Conservation (phyloP, 2,113 vertebrate genomes). For the Prunella himalayana region DNA sequence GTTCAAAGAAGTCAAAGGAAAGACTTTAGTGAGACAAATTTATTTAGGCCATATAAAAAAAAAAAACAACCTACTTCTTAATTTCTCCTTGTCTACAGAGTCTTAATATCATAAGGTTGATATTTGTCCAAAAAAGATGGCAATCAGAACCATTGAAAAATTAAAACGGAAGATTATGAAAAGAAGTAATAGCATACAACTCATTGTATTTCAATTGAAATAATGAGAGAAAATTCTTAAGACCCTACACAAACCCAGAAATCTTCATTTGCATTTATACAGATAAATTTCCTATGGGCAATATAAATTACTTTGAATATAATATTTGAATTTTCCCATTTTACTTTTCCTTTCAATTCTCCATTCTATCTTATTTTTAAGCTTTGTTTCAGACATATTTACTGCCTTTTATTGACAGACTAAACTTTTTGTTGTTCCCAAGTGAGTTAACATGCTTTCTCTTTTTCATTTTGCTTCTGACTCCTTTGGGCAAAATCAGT, state of each 20-base stretch:
- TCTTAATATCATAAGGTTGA: not conserved
- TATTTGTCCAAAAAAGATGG: not conserved
- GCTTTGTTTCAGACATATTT: not conserved
- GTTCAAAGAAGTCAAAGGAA: not conserved
- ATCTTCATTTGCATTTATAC: not conserved
- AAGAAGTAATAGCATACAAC: not conserved
- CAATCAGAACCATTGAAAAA: not conserved
- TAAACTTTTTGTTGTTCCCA: not conserved
- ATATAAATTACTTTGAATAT: not conserved
- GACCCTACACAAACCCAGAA: not conserved
- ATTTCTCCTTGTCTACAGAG: not conserved
- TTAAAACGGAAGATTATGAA: not conserved
- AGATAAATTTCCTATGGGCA: not conserved
- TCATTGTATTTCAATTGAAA: not conserved
- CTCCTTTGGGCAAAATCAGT: not conserved
- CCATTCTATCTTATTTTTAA: not conserved
- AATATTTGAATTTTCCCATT: not conserved
- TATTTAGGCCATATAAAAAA: not conserved
- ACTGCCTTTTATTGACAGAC: not conserved
- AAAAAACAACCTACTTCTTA: not conserved
- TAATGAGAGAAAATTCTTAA: not conserved
- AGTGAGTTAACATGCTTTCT: not conserved
- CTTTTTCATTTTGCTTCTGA: not conserved
- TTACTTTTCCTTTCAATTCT: not conserved
- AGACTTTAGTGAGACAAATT: not conserved